Evolutionary conservation across 2,797 vertebrate species (phyloP).

Genomic region (Chrosomus eos): DNA sequence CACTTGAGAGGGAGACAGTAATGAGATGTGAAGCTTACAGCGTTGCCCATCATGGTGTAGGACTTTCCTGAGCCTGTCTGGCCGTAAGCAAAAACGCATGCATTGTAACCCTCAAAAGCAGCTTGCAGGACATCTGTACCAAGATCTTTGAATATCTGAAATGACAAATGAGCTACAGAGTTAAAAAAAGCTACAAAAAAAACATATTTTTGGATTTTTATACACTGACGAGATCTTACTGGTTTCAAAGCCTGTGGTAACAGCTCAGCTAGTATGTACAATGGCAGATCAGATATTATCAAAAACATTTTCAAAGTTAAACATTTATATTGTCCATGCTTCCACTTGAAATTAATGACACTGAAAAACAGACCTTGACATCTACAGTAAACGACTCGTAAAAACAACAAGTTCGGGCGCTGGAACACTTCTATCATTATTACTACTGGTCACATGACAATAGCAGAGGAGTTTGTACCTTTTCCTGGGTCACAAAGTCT

Average conservation of each 20-base stretch:
- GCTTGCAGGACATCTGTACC: constrained; percentile 90
- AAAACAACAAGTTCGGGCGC: not conserved
- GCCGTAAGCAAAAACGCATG: constrained; percentile 96
- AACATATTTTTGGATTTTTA: no score
- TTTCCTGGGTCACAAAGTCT: constrained; percentile 89
- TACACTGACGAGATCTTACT: not conserved
- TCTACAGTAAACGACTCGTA: not conserved
- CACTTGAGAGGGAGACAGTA: not conserved
- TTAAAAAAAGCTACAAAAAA: not conserved
- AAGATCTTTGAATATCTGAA: constrained; percentile 90
- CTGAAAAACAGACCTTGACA: not conserved
- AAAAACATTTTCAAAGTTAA: not conserved
- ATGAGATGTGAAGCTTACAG: constrained; percentile 73
- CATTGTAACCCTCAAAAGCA: constrained; percentile 96
- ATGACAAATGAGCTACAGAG: not conserved
- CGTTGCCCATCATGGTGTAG: constrained; percentile 96
- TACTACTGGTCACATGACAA: not conserved
- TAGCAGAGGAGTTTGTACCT: constrained; percentile 72
- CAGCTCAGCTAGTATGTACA: not conserved
- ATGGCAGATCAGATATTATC: not conserved
- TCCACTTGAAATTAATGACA: not conserved
- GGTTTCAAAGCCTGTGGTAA: not conserved
- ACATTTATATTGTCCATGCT: not conserved
- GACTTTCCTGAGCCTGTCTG: constrained; percentile 97
- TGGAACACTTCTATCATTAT: not conserved